These are phyloP conservation scores for Pardalotus punctatus DNA, from an alignment of 2,113 vertebrate genomes.

Conservation along the genomic window DNA sequence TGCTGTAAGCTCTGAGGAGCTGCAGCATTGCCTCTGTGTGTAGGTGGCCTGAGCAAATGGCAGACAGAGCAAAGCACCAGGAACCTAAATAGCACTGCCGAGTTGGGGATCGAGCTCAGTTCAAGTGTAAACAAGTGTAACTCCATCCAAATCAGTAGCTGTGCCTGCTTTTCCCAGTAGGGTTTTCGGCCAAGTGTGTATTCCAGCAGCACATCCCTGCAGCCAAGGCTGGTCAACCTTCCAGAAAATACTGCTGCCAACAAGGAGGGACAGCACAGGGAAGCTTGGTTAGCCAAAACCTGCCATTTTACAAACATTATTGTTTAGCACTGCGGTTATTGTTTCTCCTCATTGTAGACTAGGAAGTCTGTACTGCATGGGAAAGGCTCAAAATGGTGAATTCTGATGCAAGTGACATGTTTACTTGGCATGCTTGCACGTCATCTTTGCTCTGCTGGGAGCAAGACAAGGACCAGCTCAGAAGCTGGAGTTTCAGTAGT, in stretches of 20 bases:
- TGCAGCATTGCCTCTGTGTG: not conserved
- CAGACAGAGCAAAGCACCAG: not conserved
- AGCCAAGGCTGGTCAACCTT: not conserved
- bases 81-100: not conserved
- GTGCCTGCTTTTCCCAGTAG: not conserved
- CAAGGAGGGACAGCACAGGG: not conserved
- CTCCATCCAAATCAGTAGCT: not conserved
- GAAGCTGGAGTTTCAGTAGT: not conserved
- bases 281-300: not conserved
- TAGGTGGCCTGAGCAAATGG: not conserved
- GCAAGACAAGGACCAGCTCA: not conserved
- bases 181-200: not conserved
- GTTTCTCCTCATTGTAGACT: not conserved
- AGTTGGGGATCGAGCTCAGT: not conserved
- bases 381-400: not conserved
- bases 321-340: not conserved
- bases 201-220: not conserved
- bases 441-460: not conserved
- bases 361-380: not conserved
- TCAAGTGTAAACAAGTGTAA: not conserved
- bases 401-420: not conserved
- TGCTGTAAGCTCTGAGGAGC: not conserved
- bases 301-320: not conserved
- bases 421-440: not conserved
- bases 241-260: not conserved